phyloP scores from a whole-genome alignment of 1,140 invertebrate species.

The Asbolus verrucosus region DNA sequence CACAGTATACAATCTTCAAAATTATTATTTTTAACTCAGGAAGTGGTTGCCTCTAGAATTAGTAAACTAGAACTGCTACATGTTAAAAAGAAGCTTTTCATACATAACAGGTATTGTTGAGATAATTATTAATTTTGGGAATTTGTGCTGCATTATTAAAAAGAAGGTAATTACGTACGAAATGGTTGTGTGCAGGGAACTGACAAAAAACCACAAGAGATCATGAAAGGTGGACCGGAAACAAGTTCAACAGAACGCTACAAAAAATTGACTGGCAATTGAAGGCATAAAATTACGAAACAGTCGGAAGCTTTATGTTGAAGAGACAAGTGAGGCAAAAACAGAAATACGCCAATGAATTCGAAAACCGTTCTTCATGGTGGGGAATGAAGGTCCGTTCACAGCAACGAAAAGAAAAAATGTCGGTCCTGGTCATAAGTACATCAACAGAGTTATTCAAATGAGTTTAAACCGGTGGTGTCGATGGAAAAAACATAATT shows the following conservation, averaged over 20 bases:
- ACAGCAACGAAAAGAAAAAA: background rate
- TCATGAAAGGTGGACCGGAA: constrained; percentile 17
- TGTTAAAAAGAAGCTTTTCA: too few relatives aligned
- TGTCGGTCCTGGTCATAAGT: background rate
- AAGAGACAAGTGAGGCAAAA: constrained; percentile 24
- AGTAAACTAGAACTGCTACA: too few relatives aligned
- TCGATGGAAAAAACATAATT: background rate
- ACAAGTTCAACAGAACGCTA: constrained; percentile 15
- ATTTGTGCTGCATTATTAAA: background rate
- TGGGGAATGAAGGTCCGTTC: constrained; percentile 15
- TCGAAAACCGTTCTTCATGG: constrained; percentile 16
- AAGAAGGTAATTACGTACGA: constrained; percentile 9
- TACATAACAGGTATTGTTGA: background rate
- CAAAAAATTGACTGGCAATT: constrained; percentile 13
- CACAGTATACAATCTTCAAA: background rate
- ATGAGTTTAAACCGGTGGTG: background rate
- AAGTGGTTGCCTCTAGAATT: background rate
- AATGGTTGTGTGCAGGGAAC: constrained; percentile 5
- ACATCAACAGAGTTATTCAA: background rate
- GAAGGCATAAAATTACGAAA: constrained; percentile 21
- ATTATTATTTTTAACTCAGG: constrained; percentile 3
- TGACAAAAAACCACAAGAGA: background rate
- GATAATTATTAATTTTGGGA: background rate
- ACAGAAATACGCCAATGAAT: constrained; percentile 7
- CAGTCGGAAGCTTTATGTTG: constrained; percentile 13